These are phyloP conservation scores for Brienomyrus brachyistius DNA, from an alignment of 2,113 vertebrate species.

Conservation along the genomic window DNA sequence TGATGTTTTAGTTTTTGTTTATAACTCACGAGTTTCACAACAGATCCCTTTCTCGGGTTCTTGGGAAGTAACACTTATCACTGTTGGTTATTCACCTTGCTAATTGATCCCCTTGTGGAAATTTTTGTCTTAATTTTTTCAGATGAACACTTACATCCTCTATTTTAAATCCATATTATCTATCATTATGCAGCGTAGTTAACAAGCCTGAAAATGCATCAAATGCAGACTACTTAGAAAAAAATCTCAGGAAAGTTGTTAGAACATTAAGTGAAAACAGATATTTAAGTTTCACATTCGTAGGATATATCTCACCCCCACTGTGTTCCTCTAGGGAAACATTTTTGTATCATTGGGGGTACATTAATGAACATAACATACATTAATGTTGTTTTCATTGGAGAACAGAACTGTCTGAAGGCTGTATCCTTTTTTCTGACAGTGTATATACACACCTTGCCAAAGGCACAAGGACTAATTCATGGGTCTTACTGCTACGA, in stretches of 20 bases:
- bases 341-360: neutral
- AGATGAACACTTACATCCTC: neutral
- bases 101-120: neutral
- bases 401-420: neutral
- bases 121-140: neutral
- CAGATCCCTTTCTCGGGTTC: neutral
- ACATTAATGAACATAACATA: neutral
- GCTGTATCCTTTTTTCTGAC: neutral
- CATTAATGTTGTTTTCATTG: neutral
- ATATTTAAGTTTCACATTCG: neutral
- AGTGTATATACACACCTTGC: neutral
- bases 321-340: neutral
- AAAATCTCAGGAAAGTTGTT: neutral
- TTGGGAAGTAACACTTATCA: neutral
- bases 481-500: slow-evolving; percentile 21
- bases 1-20: neutral
- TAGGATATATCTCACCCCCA: neutral
- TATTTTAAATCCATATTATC: neutral
- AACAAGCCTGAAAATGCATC: neutral
- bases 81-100: neutral
- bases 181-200: neutral
- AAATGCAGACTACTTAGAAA: neutral
- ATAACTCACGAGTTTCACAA: neutral
- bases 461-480: slow-evolving; percentile 35
- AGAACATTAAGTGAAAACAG: neutral